Conservation (phyloP, 2,888 invertebrate species). For the Pseudeuparius sepicola region DNA sequence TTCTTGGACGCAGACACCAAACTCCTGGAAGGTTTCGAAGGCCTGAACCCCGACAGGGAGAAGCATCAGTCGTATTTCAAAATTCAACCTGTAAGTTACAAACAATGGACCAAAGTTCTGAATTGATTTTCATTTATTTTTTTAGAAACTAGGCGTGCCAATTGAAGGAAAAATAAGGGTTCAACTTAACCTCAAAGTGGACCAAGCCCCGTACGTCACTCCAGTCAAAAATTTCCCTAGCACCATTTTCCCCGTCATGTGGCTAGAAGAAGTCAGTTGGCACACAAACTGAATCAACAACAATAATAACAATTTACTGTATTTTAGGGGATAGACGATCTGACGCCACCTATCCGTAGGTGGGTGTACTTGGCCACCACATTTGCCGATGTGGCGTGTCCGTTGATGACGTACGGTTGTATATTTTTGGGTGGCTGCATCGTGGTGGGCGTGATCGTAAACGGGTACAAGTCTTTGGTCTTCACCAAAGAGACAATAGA, state of each 20-base stretch:
- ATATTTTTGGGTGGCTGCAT: conserved; percentile 58
- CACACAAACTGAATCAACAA: no score
- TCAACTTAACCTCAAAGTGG: conserved; percentile 72
- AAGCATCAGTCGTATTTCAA: conserved; percentile 70
- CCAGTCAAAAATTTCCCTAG: conserved; percentile 67
- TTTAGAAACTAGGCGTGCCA: conserved; percentile 76
- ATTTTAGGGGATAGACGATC: conserved; percentile 63
- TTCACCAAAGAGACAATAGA: conserved; percentile 68
- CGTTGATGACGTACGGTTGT: conserved; percentile 60
- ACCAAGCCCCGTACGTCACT: conserved; percentile 59
- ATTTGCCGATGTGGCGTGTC: conserved; percentile 61
- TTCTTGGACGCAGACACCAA: conserved; percentile 72
- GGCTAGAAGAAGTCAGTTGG: conserved; percentile 61
- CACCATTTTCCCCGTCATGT: conserved; percentile 78
- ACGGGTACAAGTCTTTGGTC: conserved; percentile 64
- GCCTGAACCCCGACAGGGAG: conserved; percentile 56
- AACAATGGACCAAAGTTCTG: conserved; percentile 1
- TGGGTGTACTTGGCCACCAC: conserved; percentile 76
- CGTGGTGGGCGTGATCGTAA: conserved; percentile 56
- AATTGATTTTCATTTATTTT: conserved; percentile 21
- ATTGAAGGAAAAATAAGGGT: conserved; percentile 71
- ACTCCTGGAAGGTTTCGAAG: conserved; percentile 57
- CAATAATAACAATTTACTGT: conserved; percentile 7
- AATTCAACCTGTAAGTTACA: conserved; percentile 71
- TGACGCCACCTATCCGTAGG: conserved; percentile 67